Conservation (phyloP, 1,140 invertebrate genomes). For the Panagrolaimus sp. region DNA sequence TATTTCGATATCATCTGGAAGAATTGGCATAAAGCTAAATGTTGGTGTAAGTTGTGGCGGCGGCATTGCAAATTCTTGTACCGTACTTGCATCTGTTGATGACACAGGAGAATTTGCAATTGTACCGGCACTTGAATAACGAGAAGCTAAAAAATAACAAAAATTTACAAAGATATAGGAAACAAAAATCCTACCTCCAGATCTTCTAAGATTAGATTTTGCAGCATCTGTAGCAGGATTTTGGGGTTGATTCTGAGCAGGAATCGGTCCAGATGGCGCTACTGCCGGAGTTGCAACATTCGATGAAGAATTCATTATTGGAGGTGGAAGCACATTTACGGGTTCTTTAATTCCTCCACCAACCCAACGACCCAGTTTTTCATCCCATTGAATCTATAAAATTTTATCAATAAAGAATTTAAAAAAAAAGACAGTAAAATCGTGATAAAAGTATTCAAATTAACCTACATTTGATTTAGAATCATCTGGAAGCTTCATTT, state of each 20-base stretch:
- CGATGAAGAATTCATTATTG: not conserved
- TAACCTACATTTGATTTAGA: conserved; percentile 19
- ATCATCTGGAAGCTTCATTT: conserved; percentile 37
- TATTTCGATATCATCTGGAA: too few relatives aligned
- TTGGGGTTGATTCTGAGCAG: too few relatives aligned
- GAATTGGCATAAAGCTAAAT: too few relatives aligned
- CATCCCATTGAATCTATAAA: conserved; percentile 25
- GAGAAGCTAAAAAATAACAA: too few relatives aligned
- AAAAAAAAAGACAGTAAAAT: not conserved
- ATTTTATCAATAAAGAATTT: too few relatives aligned
- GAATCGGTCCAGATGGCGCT: not conserved
- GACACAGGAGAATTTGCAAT: too few relatives aligned
- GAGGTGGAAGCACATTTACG: conserved; percentile 23
- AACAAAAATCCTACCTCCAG: too few relatives aligned
- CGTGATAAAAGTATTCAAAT: not conserved
- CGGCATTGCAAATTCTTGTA: too few relatives aligned
- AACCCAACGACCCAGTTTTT: conserved; percentile 23
- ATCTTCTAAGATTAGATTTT: not conserved
- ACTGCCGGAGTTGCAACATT: not conserved
- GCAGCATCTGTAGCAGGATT: not conserved
- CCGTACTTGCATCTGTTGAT: too few relatives aligned
- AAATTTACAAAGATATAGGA: too few relatives aligned
- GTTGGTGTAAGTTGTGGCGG: too few relatives aligned
- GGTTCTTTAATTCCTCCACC: conserved; percentile 36
- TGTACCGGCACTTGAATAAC: too few relatives aligned